phyloP scores from a whole-genome alignment of 2,113 vertebrate species.

The Heterocephalus glaber region DNA sequence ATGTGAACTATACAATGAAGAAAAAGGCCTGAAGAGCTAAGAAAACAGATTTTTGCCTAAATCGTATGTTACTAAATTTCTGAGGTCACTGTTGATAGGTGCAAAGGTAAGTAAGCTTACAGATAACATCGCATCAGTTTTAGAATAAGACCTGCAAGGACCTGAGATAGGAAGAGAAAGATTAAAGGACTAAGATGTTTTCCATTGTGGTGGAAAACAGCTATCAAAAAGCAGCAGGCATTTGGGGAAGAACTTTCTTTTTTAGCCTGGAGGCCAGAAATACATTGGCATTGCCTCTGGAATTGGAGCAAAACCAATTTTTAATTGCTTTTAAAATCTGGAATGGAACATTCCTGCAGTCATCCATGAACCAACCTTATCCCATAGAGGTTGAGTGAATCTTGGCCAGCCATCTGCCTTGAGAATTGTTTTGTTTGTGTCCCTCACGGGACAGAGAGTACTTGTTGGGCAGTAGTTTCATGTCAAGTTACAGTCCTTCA shows the following conservation, averaged over 20 bases:
- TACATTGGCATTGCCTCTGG: constrained; percentile 47
- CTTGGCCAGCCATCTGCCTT: constrained; percentile 55
- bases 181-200: not conserved
- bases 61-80: not conserved
- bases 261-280: constrained; percentile 48
- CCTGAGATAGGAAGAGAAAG: not conserved
- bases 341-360: constrained; percentile 56
- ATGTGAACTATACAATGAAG: not conserved
- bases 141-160: not conserved
- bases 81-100: not conserved
- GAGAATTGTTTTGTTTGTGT: constrained; percentile 54
- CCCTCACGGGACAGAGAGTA: constrained; percentile 35
- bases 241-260: constrained; percentile 11
- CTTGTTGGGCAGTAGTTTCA: constrained; percentile 18
- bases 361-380: constrained; percentile 57
- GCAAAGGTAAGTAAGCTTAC: not conserved
- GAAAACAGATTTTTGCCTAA: not conserved
- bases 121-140: not conserved
- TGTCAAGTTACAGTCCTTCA: not conserved
- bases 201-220: not conserved
- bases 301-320: constrained; percentile 60
- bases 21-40: not conserved
- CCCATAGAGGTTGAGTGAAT: constrained; percentile 50
- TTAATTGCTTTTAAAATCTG: constrained; percentile 75
- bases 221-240: constrained; percentile 54